A percentile compares a stretch with the other conserved stretches of the same genome.
These are phyloP conservation scores for Xanthia icteritia DNA, from an alignment of 2,888 invertebrate species.

Conservation along the genomic window DNA sequence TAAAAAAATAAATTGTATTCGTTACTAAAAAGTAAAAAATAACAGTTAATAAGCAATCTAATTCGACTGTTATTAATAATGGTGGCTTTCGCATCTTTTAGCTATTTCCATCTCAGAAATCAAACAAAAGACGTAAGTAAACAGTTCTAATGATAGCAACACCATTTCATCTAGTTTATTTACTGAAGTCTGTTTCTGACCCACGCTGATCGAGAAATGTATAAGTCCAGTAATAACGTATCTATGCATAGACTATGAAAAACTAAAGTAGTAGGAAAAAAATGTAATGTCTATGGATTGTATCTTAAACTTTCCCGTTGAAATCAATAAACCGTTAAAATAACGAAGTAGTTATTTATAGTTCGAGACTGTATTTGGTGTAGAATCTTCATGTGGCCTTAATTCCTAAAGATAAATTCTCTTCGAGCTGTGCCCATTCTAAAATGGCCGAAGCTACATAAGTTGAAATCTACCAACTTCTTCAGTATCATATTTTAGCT, in stretches of 20 bases:
- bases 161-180: constrained; percentile 53
- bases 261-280: constrained; percentile 17
- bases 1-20: constrained; percentile 4
- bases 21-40: constrained; percentile 3
- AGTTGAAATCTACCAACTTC: not conserved
- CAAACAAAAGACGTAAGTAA: constrained; percentile 56
- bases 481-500: not conserved
- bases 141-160: constrained; percentile 54
- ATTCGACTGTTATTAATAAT: constrained; percentile 47
- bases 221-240: constrained; percentile 39
- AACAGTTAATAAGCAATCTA: constrained; percentile 39
- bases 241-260: constrained; percentile 9
- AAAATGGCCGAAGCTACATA: constrained; percentile 6
- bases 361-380: not conserved
- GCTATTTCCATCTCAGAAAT: constrained; percentile 47
- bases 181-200: constrained; percentile 46
- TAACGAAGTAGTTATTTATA: not conserved
- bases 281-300: not conserved
- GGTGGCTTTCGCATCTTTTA: constrained; percentile 44
- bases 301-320: not conserved
- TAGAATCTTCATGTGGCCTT: not conserved
- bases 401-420: not conserved
- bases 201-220: constrained; percentile 37
- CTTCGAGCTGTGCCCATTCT: not conserved
- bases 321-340: not conserved